A percentile compares a stretch with the other conserved stretches of the same genome.
Evolutionary conservation across 2,888 invertebrate genomes (phyloP).

Genomic region (Neocrepidodera transversa): DNA sequence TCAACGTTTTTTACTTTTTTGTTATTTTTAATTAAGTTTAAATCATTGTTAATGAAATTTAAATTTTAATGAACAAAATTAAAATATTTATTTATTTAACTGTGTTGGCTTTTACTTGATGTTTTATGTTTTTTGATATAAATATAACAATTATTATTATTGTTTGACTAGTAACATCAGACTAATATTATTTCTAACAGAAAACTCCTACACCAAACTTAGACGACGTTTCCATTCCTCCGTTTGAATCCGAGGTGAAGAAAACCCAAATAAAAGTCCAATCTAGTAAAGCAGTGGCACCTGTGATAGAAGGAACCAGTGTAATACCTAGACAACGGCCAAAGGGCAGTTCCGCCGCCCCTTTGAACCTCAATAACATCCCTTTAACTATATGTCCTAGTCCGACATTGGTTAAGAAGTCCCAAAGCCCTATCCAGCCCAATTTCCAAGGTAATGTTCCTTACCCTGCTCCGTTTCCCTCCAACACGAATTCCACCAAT

Average conservation of each 20-base stretch:
- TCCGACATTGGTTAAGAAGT: conserved; percentile 60
- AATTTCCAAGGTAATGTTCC: conserved; percentile 39
- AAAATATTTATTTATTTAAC: too few species aligned
- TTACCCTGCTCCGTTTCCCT: conserved; percentile 43
- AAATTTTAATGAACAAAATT: too few species aligned
- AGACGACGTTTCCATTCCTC: conserved; percentile 71
- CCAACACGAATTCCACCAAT: conserved; percentile 24
- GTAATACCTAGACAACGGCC: conserved; percentile 85
- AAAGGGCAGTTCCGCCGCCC: conserved; percentile 67
- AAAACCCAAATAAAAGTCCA: conserved; percentile 62
- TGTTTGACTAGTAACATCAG: too few species aligned
- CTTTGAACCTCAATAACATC: conserved; percentile 59
- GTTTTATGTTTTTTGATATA: too few species aligned
- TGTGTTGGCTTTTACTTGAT: too few species aligned
- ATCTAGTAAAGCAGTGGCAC: conserved; percentile 56
- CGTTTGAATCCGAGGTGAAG: conserved; percentile 74
- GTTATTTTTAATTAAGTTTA: background rate
- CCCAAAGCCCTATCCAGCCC: conserved; percentile 54
- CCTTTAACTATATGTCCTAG: conserved; percentile 65
- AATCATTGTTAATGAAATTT: too few species aligned
- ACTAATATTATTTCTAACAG: conserved; percentile 56
- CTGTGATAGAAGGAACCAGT: conserved; percentile 75
- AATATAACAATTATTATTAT: too few species aligned
- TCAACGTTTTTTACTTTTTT: too few species aligned
- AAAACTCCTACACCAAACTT: conserved; percentile 70